Evolutionary conservation across 2,888 invertebrate genomes (phyloP), one percentile per base, ranked within the genome.

Genomic region (Camponotus fellah): DNA sequence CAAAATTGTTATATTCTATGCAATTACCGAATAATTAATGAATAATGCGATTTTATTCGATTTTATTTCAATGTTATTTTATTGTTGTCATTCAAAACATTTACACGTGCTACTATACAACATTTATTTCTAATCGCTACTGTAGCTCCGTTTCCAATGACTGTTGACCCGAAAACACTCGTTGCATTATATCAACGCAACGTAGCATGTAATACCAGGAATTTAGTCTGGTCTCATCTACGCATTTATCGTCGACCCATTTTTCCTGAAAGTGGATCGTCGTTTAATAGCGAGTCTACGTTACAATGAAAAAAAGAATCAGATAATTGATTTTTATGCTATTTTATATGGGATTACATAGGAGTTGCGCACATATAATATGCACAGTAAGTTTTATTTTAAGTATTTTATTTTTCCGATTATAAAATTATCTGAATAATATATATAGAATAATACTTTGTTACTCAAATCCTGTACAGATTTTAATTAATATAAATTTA

Each of bases 161-260:
- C 69, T 76, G 77, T 72, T 85, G 74, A 65, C 86, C 64, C 40
- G 71, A 71, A 86, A 71, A 86, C 86, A 86, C 79, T 21, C 65
- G 72, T 64, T 74, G 80, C 86, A 71, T 85, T 85, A 86, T 86
- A 21, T 74, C 66, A 12, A n/a, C n/a, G 58, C 79, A 80, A 46
- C 66, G 65, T 65, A 17, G 74, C 85, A 49, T 76, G 62, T 71
- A 85, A 85, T 80, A 65, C 85, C 46, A 46, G 65, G 80, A 84
- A 82, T 60, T 40, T 53, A 37, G 77, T 71, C 75, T 84, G 75
- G 49, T 49, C 21, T 62, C 66, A 66, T 66, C 66, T 43, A 46
- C 66, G 43, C 43, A 43, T 66, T 66, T 66, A 66, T 26, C 26
- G 46, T 8, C 66, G 26, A 43, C 43, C 43, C 26, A 66, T 66